phyloP scores from a whole-genome alignment of 2,797 vertebrate genomes.

The Thripadectes ignobilis region DNA sequence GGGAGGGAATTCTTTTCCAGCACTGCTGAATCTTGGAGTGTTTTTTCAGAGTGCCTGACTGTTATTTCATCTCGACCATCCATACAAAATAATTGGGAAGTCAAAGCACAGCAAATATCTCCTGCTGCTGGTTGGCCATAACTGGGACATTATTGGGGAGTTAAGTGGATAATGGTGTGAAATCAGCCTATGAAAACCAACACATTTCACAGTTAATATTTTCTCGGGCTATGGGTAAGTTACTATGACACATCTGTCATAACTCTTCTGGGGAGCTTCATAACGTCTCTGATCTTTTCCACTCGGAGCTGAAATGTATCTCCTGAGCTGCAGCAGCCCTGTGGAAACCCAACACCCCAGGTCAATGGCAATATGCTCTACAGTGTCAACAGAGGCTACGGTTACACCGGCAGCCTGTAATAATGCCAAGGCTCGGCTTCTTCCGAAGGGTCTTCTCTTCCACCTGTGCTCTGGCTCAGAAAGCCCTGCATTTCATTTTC shows the following conservation, averaged over 20 bases:
- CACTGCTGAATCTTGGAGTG: neutral
- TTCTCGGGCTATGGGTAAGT: constrained; percentile 35
- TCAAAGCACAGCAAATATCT: constrained; percentile 48
- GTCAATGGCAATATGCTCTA: constrained; percentile 48
- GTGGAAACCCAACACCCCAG: constrained; percentile 33
- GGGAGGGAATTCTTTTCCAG: neutral
- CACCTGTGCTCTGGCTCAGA: constrained; percentile 17
- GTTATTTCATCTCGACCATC: constrained; percentile 26
- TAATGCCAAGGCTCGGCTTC: neutral
- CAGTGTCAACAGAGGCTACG: neutral
- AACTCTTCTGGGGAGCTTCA: constrained; percentile 51
- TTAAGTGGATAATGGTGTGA: constrained; percentile 67
- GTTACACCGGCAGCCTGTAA: neutral
- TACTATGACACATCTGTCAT: constrained; percentile 66
- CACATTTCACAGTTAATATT: constrained; percentile 61
- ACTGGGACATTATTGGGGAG: constrained; percentile 4
- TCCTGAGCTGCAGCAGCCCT: constrained; percentile 19
- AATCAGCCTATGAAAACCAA: constrained; percentile 61
- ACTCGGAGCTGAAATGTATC: constrained; percentile 35
- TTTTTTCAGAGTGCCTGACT: neutral
- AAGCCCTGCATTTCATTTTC: neutral
- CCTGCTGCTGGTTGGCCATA: neutral
- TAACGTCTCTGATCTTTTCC: constrained; percentile 34
- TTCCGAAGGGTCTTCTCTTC: constrained; percentile 6
- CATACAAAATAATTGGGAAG: constrained; percentile 10